Evolutionary conservation across 2,113 vertebrate genomes (phyloP).

Genomic region (Atractosteus spatula): DNA sequence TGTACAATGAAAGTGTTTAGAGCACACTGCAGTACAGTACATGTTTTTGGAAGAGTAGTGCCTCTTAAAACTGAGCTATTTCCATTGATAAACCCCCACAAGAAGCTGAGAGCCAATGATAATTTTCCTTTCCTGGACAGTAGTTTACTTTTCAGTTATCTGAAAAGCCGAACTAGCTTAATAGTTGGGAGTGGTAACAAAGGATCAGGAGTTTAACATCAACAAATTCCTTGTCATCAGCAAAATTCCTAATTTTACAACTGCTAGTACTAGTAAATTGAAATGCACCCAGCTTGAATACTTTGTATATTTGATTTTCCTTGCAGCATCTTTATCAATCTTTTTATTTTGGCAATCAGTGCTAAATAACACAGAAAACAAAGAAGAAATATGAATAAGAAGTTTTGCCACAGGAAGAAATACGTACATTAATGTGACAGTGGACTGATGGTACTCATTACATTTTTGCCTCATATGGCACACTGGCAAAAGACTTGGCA

Average conservation of each 20-base stretch:
- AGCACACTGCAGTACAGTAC: too few relatives aligned
- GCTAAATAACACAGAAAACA: neutral
- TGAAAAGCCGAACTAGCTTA: too few relatives aligned
- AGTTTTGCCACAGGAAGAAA: neutral
- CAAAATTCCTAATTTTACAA: neutral
- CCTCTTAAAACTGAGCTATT: too few relatives aligned
- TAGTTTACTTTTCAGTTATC: too few relatives aligned
- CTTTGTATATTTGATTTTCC: neutral
- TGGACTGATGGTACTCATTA: neutral
- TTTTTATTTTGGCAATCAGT: too few relatives aligned
- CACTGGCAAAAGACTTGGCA: neutral
- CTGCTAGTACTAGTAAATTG: neutral
- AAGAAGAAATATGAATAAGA: neutral
- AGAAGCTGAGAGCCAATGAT: too few relatives aligned
- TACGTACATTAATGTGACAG: neutral
- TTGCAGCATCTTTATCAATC: neutral
- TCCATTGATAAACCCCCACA: too few relatives aligned
- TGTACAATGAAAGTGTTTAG: too few relatives aligned
- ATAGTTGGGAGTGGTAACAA: too few relatives aligned
- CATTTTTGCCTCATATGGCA: neutral
- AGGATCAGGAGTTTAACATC: too few relatives aligned
- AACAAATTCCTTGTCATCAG: neutral
- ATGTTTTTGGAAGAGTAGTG: too few relatives aligned
- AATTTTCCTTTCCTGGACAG: too few relatives aligned
- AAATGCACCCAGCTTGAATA: neutral